Evolutionary conservation across 1,140 invertebrate genomes (phyloP), one percentile per base, ranked within the genome.

Genomic region (Idris sp.): DNA sequence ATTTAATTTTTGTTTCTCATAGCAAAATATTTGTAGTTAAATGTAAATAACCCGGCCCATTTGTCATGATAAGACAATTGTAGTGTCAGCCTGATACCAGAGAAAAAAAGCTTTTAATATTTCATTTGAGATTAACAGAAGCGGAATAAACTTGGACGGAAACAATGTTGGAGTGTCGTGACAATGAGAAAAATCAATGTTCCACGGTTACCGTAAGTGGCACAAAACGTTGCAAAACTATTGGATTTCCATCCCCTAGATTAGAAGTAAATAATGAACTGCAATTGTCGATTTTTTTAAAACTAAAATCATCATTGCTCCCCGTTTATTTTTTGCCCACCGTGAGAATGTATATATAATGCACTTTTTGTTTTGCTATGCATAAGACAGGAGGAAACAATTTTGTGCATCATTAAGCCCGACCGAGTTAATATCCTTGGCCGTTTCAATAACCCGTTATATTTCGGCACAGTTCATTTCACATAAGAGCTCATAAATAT

Each of bases 161-260:
- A 62, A 56, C 68, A 72, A 49, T 62, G 58, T 49, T 62, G 22
- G 11, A 48, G 28, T 41, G 41, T 72, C 58, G 58, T 62, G 68
- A 72, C 68, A 58, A 72, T 62, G 68, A 25, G 58, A 41, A 72
- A 72, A 72, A 72, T 72, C 68, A 58, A 72, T 72, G 68, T 56
- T 31, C 26, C 56, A 41, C 54, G 44, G 44, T 69, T 51, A 58
- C 3, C 26, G 38, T 54, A 58, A 56, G 68, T 56, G 41, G 67
- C 48, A 41, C 67, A 49, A 38, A 40, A 40, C 38, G 53, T 51
- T 51, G 49, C 64, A 31, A 16, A 33, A 35, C 46, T 59, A 68
- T 54, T 49, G 56, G 48, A 71, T 61, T 61, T 61, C 48, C 38
- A 22, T 69, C 54, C 61, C 61, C 19, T 36, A n/a, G 31, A 18